Evolutionary conservation across 2,113 vertebrate genomes (phyloP), one percentile per base, ranked within the genome.

Genomic region (Heterotilapia buettikoferi): DNA sequence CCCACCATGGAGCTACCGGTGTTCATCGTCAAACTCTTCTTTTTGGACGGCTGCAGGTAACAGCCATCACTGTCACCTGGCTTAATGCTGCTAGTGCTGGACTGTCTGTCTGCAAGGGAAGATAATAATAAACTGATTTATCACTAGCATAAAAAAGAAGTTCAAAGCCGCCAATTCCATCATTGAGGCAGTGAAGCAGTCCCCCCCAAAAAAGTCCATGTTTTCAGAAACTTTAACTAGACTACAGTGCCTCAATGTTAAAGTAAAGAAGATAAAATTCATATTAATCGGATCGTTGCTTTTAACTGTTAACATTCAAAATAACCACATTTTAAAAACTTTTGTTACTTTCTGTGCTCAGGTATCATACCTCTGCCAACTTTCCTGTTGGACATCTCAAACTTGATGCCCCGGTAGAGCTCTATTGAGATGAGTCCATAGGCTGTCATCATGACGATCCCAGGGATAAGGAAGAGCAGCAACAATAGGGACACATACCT

Each of bases 401-500:
- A 98, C 92, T 94, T 96, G 92, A 99, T 98, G 92, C 99, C 99
- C 92, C 97, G 96, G 95, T 99, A 99, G 63, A 99, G 97, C 94
- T 99, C 98, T 94, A 98, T 19, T 47, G 98, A 99, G 88, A 99
- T 99, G 45, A 99, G 95, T 57, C 98, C 98, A 7, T 99, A 99
- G 0, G 98, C 98, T 24, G 97, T 93, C 96, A 97, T 98, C 97
- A 99, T 99, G 91, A 99, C 95, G 59, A 99, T 97, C 82, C 99
- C 99, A 52, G 99, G 98, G 86, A 99, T 95, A 52, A 99, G 96
- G 92, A 99, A 99, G 86, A 99, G 98, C 43, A 97, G 95, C 94
- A 99, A 92, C 38, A 99, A 86, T 93, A 99, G 95, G 85, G 98
- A 98, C 9, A 97, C 97, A 14, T 99, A 98, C 99, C 99, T 99